Evolutionary conservation across 2,797 vertebrate genomes (phyloP).

Genomic region (Characodon lateralis): DNA sequence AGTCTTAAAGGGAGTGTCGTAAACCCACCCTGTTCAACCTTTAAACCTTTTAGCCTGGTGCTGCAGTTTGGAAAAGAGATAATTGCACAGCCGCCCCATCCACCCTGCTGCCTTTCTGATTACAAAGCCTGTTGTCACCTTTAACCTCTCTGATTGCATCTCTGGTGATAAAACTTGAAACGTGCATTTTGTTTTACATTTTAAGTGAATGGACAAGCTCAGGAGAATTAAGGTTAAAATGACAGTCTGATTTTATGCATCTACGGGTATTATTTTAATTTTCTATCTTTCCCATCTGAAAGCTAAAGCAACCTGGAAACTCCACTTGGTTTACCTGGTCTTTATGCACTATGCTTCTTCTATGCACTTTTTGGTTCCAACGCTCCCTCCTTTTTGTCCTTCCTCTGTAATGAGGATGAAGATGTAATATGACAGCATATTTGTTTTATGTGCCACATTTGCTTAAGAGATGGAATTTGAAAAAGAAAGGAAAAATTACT

Average conservation of each 20-base stretch:
- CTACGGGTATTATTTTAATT: neutral
- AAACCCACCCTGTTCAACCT: conserved; percentile 67
- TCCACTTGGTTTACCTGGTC: neutral
- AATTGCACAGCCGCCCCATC: conserved; percentile 47
- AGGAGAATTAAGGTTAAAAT: conserved; percentile 10
- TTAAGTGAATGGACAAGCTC: neutral
- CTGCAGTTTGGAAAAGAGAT: conserved; percentile 41
- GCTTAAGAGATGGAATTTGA: conserved; percentile 33
- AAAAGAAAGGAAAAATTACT: conserved; percentile 14
- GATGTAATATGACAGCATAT: conserved; percentile 67
- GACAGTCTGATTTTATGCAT: conserved; percentile 2
- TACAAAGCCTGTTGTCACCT: conserved; percentile 55
- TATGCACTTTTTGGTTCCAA: conserved; percentile 13
- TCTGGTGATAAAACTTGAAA: conserved; percentile 19
- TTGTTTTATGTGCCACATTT: conserved; percentile 61
- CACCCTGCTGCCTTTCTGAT: conserved; percentile 48
- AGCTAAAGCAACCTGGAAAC: neutral
- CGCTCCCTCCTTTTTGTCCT: conserved; percentile 12
- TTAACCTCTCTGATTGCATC: conserved; percentile 35
- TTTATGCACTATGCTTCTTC: conserved; percentile 1
- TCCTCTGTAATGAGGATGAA: conserved; percentile 68
- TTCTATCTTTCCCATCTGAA: neutral
- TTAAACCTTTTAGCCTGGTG: conserved; percentile 63
- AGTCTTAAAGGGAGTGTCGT: conserved; percentile 28
- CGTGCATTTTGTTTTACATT: conserved; percentile 3